Conservation (phyloP, 2,797 vertebrate genomes). For the Manis crassicaudata region DNA sequence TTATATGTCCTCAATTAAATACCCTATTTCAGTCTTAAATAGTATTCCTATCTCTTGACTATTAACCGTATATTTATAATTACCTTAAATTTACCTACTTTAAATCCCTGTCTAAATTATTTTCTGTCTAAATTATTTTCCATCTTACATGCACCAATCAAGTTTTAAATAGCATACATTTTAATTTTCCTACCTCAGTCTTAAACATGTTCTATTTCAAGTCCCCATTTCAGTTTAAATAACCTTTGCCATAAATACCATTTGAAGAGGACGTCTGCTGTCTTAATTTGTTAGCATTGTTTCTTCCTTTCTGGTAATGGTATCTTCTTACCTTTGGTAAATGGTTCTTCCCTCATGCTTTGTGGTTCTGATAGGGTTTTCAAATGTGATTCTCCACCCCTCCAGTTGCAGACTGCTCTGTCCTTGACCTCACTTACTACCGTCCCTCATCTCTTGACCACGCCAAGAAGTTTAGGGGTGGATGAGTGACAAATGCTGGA, state of each 20-base stretch:
- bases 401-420: not conserved
- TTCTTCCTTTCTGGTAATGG: not conserved
- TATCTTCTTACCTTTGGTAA: constrained; percentile 33
- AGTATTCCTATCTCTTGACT: constrained; percentile 1
- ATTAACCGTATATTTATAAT: not conserved
- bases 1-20: not conserved
- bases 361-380: not conserved
- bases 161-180: constrained; percentile 26
- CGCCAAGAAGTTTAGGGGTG: not conserved
- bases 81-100: not conserved
- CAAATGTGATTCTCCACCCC: not conserved
- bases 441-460: not conserved
- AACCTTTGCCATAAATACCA: constrained; percentile 10
- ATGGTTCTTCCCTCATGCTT: not conserved
- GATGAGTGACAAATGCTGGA: not conserved
- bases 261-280: constrained; percentile 11
- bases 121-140: constrained; percentile 11
- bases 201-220: constrained; percentile 29
- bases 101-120: not conserved
- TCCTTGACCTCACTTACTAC: not conserved
- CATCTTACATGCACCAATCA: not conserved
- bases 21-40: not conserved
- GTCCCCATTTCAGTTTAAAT: constrained; percentile 16
- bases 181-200: constrained; percentile 36
- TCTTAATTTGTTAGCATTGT: constrained; percentile 33